Base-by-base conservation (phyloP, 2,797 vertebrate genomes). In the Myripristis murdjan region DNA sequence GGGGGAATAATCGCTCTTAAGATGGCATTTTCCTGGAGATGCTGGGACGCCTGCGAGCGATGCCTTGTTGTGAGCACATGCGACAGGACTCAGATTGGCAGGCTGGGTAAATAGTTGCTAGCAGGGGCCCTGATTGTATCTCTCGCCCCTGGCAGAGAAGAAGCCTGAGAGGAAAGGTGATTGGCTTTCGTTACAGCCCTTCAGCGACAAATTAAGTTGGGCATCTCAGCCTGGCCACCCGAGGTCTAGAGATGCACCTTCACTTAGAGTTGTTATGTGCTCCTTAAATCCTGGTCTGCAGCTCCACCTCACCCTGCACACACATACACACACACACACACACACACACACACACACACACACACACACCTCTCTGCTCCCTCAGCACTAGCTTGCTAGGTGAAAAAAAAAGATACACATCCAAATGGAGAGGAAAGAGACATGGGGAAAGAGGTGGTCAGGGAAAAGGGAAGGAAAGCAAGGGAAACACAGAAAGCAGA, bases 41-140 rank as follows among this genome's bases (percentile, higher is more conserved):
- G 67, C 72, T 18, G 73, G 70, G 70, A 82, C 78, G 81, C 82
- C 83, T 84, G 87, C 87, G 79, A 82, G 87, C 33, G 70, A 31
- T 28, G 83, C 80, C 82, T 87, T 84, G 89, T 88, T 86, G 87
- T 69, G 87, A 83, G 85, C 67, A 49, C 79, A 51, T 33, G 58
- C 83, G 82, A 64, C 75, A 68, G 70, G 85, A 72, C 75, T 73
- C 77, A 92, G 93, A 94, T 82, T 92, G 93, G 93, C 92, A 89
- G 91, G 66, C 65, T 81, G 82, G 83, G 89, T 93, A 92, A 93
- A 92, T 85, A 87, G 85, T 82, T 92, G 84, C 86, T 91, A 81
- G 91, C 86, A 64, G 90, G 86, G 75, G 84, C 83, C 69, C 86
- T 90, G 90, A 93, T 93, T 89, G 90, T 89, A 91, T 92, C 91